A percentile compares a stretch with the other conserved stretches of the same genome.
Evolutionary conservation across 2,797 vertebrate genomes (phyloP).

Genomic region (Danio tinwini): DNA sequence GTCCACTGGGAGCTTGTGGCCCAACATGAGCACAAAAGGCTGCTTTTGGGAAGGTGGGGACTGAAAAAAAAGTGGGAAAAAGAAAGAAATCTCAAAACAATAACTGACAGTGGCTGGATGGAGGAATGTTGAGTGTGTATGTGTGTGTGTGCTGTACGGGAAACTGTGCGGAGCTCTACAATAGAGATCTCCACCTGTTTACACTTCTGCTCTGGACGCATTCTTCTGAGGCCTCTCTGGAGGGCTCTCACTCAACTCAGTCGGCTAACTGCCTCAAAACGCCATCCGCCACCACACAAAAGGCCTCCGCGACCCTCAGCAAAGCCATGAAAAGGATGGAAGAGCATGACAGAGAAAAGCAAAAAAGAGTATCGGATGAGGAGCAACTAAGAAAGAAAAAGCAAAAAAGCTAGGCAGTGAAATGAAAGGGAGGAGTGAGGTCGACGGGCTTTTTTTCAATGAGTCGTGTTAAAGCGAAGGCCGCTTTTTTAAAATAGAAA

Average conservation of each 20-base stretch:
- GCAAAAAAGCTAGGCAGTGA: conserved; percentile 24
- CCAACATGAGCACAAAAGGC: conserved; percentile 67
- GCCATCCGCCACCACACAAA: conserved; percentile 67
- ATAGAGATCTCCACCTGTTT: conserved; percentile 92
- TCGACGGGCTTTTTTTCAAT: conserved; percentile 5
- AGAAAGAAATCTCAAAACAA: conserved; percentile 46
- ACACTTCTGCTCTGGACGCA: conserved; percentile 84
- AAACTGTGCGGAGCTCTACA: conserved; percentile 70
- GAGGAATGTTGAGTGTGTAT: conserved; percentile 58
- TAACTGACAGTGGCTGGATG: conserved; percentile 54
- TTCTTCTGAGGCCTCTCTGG: conserved; percentile 81
- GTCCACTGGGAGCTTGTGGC: conserved; percentile 55
- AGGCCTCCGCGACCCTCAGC: conserved; percentile 66
- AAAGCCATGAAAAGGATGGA: conserved; percentile 69
- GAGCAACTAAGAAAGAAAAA: conserved; percentile 21
- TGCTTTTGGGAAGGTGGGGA: conserved; percentile 49
- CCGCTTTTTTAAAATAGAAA: conserved; percentile 10
- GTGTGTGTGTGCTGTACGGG: conserved; percentile 44
- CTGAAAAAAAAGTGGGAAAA: conserved; percentile 44
- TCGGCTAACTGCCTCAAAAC: conserved; percentile 84
- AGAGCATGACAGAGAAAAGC: conserved; percentile 62
- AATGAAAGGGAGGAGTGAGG: conserved; percentile 46
- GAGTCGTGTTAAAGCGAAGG: conserved; percentile 13
- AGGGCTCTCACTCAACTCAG: conserved; percentile 80
- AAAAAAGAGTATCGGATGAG: conserved; percentile 35